Base-by-base conservation (phyloP, 1,140 invertebrate genomes). In the Drosophila hydei region DNA sequence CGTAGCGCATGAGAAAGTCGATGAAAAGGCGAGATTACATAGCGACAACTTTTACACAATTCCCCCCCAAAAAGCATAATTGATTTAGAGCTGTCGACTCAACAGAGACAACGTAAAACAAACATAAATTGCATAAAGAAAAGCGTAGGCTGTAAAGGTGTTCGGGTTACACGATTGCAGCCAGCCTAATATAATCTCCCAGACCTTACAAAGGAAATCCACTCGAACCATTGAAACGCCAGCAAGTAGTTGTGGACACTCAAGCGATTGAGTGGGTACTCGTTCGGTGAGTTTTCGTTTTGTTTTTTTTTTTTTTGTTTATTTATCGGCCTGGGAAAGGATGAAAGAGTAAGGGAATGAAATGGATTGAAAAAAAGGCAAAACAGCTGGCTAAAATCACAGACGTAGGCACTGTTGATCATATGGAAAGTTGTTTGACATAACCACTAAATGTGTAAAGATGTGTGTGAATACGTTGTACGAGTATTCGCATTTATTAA, bases 31-130 rank as follows among this genome's bases (percentile, higher is more conserved):
- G 11, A 68, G 63, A 68, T 68, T 54, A 54, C 33, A 48, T 33
- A 61, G 48, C 45, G 43, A 64, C 55, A 69, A 55, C 40, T 69
- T 67, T 74, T 77, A 67, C 30, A 55, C 63, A 70, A 65, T 42
- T 60, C 60, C 25, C 55, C 55, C 25, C 19, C 19, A 11, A 38
- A 42, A 45, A 56, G 69, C 30, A 56, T 78, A 81, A 83, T 81
- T 81, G 74, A 83, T 83, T 83, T 75, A 70, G 42, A 63, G 47
- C 40, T 69, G 61, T 70, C 60, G 81, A 47, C 47, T 56, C 33
- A 45, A 50, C 61, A 69, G 58, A 70, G 51, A 69, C 65, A 65
- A 63, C 25, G 70, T 68, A 61, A 58, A 64, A 47, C 25, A 51
- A 30, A 70, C 19, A 70, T 67, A 67, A 72, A 72, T 72, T 72